Conservation (phyloP, 2,888 invertebrate species). For the Drosophila heteroneura region DNA sequence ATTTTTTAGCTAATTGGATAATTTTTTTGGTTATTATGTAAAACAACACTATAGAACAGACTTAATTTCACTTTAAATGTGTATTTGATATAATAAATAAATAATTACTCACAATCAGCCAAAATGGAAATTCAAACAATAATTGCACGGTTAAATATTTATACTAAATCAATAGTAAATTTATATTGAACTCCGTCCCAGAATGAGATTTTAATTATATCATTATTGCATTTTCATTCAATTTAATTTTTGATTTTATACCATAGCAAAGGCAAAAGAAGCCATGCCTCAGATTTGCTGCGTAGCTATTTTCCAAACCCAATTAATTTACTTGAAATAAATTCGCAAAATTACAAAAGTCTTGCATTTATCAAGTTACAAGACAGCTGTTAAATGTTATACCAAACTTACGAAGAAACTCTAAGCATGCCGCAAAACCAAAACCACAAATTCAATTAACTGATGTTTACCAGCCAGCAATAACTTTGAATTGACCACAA, state of each 20-base stretch:
- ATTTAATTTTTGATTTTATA: not conserved
- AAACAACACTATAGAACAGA: not conserved
- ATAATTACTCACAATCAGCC: not conserved
- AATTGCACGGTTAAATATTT: not conserved
- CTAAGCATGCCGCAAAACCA: conserved; percentile 16
- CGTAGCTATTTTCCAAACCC: not conserved
- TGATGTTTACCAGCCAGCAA: conserved; percentile 46
- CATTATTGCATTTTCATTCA: not conserved
- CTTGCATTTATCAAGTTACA: not conserved
- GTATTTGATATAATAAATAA: not conserved
- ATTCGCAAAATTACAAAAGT: not conserved
- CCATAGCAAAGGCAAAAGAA: not conserved
- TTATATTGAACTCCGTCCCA: not conserved
- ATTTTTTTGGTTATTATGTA: not conserved
- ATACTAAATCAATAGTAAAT: not conserved
- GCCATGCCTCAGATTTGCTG: not conserved
- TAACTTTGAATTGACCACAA: conserved; percentile 72
- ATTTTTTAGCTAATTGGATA: not conserved
- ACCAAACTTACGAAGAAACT: conserved; percentile 9
- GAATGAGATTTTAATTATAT: not conserved
- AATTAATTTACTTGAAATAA: conserved; percentile 8
- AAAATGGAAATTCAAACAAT: not conserved
- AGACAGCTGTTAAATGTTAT: conserved; percentile 6
- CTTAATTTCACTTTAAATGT: not conserved
- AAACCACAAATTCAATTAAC: conserved; percentile 65